These are phyloP conservation scores for Elysia crispata DNA, from an alignment of 2,888 invertebrate genomes.

Conservation along the genomic window DNA sequence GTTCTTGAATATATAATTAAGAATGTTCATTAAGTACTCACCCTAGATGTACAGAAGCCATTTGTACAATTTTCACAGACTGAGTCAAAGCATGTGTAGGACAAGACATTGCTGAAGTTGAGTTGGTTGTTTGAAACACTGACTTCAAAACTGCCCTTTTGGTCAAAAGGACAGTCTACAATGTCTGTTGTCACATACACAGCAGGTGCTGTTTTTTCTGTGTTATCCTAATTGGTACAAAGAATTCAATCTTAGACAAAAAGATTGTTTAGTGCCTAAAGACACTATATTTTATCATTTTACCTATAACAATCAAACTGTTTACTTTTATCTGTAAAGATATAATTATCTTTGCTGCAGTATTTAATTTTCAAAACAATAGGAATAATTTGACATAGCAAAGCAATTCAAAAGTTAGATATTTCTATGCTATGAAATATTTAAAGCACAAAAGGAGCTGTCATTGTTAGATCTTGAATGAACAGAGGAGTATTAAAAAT, in stretches of 20 bases:
- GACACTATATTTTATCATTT: neutral
- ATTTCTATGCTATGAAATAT: too few species aligned
- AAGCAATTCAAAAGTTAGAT: too few species aligned
- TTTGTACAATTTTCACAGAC: conserved; percentile 54
- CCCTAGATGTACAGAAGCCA: conserved; percentile 46
- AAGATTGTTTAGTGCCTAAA: neutral
- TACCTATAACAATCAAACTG: neutral
- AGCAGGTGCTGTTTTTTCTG: neutral
- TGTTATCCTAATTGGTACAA: neutral
- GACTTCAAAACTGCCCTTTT: conserved; percentile 39
- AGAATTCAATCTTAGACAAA: neutral
- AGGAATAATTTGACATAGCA: too few species aligned
- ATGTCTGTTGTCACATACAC: conserved; percentile 12
- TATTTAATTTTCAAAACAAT: too few species aligned
- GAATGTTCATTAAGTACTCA: conserved; percentile 21
- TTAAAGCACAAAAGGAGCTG: too few species aligned
- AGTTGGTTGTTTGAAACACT: conserved; percentile 51
- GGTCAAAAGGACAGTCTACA: conserved; percentile 47
- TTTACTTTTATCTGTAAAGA: too few species aligned
- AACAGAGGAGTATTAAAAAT: too few species aligned
- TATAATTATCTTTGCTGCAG: too few species aligned
- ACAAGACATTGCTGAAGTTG: conserved; percentile 43
- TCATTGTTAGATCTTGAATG: too few species aligned
- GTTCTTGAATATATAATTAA: too few species aligned
- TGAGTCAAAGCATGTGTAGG: conserved; percentile 52